A percentile compares a stretch with the other conserved stretches of the same genome.
These are phyloP conservation scores for Nannoperca australis DNA, from an alignment of 2,797 vertebrate genomes.

Conservation along the genomic window DNA sequence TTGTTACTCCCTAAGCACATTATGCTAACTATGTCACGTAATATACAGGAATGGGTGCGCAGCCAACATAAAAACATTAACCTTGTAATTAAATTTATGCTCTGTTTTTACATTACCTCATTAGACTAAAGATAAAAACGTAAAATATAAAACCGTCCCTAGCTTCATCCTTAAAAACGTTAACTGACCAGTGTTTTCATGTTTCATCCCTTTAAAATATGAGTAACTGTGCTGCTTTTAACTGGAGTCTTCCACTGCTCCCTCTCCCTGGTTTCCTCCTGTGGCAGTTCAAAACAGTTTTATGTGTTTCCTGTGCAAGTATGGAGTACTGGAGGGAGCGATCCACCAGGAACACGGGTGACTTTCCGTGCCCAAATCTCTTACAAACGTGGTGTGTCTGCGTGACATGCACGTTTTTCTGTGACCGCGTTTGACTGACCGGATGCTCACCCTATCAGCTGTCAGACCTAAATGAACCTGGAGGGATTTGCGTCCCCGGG, in stretches of 20 bases:
- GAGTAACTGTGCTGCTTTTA: background rate
- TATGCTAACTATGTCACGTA: background rate
- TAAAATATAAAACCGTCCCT: no score
- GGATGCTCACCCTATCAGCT: constrained; percentile 7
- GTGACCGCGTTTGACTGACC: background rate
- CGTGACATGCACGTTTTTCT: background rate
- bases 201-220: background rate
- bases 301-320: constrained; percentile 12
- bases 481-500: constrained; percentile 1
- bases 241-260: background rate
- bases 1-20: background rate
- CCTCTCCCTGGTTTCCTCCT: background rate
- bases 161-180: background rate
- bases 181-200: background rate
- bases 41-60: background rate
- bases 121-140: no score
- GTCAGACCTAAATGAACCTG: constrained; percentile 12
- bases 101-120: background rate
- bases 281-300: background rate
- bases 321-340: background rate
- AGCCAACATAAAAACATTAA: background rate
- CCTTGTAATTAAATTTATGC: background rate
- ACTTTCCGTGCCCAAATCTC: constrained; percentile 3
- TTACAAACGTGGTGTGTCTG: background rate
- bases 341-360: constrained; percentile 5